phyloP scores from a whole-genome alignment of 2,113 vertebrate genomes.

The Loxodonta africana region DNA sequence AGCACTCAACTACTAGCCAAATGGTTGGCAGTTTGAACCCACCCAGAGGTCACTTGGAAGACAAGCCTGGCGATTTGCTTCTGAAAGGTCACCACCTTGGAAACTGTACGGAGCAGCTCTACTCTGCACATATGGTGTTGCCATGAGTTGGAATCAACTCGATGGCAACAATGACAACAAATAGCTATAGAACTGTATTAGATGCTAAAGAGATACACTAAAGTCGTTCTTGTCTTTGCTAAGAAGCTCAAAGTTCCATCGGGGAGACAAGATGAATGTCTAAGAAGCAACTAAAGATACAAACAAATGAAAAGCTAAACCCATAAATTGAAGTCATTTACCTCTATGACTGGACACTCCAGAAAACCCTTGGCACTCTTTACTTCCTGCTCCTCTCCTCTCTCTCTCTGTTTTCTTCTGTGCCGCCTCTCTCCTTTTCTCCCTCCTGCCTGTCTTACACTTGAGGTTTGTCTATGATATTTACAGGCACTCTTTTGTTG shows the following conservation, averaged over 20 bases:
- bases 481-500: neutral
- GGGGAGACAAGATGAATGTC: neutral
- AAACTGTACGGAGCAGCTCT: too few species aligned
- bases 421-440: neutral
- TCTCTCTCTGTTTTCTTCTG: neutral
- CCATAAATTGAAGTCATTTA: neutral
- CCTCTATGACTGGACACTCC: neutral
- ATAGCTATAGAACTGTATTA: neutral
- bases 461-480: neutral
- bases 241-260: slow-evolving; percentile 37
- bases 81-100: too few species aligned
- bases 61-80: too few species aligned
- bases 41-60: too few species aligned
- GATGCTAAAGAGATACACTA: neutral
- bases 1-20: too few species aligned
- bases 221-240: slow-evolving; percentile 17
- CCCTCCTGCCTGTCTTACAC: neutral
- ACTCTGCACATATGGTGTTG: too few species aligned
- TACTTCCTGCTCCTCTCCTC: neutral
- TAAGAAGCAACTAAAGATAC: slow-evolving; percentile 10
- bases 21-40: too few species aligned
- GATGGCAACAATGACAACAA: neutral
- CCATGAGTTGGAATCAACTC: too few species aligned
- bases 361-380: neutral
- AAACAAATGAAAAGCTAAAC: neutral